These are phyloP conservation scores for Asteroscopus sphinx DNA, from an alignment of 2,888 invertebrate genomes.

Conservation along the genomic window DNA sequence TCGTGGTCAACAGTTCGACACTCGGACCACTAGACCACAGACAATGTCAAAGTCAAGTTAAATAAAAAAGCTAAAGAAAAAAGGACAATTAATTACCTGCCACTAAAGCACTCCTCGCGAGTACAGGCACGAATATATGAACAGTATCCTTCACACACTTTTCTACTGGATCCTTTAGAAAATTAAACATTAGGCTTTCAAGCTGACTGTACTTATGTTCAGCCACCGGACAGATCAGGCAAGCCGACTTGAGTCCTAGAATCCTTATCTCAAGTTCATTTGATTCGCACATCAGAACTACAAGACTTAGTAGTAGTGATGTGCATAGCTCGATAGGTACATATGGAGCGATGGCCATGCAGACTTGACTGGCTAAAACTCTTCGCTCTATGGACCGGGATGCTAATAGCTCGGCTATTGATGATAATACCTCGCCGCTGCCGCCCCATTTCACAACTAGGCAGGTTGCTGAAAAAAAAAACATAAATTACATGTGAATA, in stretches of 20 bases:
- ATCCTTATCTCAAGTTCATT: conserved; percentile 80
- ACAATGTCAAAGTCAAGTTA: too few species aligned
- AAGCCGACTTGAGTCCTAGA: conserved; percentile 81
- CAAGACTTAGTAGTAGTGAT: conserved; percentile 83
- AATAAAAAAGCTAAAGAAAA: too few species aligned
- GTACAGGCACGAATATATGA: conserved; percentile 78
- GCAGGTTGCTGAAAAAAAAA: conserved; percentile 76
- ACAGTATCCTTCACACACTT: conserved; percentile 82
- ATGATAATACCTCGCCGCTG: conserved; percentile 83
- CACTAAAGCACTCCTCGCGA: conserved; percentile 82
- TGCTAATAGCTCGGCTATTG: conserved; percentile 80
- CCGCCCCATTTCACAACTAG: conserved; percentile 86
- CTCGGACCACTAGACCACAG: too few species aligned
- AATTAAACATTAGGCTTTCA: conserved; percentile 83
- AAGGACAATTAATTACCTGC: conserved; percentile 72
- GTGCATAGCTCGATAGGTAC: conserved; percentile 85
- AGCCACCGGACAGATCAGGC: conserved; percentile 81
- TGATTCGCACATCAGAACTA: conserved; percentile 85
- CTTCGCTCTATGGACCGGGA: conserved; percentile 79
- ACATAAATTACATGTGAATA: background rate
- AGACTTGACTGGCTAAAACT: conserved; percentile 82
- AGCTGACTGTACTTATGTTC: conserved; percentile 83
- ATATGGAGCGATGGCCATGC: conserved; percentile 83
- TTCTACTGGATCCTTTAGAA: conserved; percentile 80
- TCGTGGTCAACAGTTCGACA: too few species aligned